Evolutionary conservation across 2,797 vertebrate genomes (phyloP).

Genomic region (Enteromius radiatus): DNA sequence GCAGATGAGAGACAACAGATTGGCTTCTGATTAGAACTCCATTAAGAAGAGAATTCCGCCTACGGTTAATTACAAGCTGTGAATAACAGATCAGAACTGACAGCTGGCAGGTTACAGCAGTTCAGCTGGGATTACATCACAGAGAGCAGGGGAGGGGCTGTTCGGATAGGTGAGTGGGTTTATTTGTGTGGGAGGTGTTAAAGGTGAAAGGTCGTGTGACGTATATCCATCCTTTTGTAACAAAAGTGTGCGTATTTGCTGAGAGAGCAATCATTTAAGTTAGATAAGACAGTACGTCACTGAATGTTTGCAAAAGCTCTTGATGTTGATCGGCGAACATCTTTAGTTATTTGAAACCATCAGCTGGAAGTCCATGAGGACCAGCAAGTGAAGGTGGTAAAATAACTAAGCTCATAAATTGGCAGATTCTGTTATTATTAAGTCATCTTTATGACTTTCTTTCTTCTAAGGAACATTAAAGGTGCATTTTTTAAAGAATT

Average conservation of each 20-base stretch:
- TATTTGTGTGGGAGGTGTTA: conserved; percentile 36
- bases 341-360: background rate
- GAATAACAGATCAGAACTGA: conserved; percentile 50
- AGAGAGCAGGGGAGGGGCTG: conserved; percentile 34
- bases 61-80: conserved; percentile 38
- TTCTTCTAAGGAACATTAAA: background rate
- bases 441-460: background rate
- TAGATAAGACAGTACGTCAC: background rate
- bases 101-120: conserved; percentile 46
- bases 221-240: background rate
- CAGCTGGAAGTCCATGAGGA: background rate
- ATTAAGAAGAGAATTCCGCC: conserved; percentile 20
- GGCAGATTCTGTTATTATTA: background rate
- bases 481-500: background rate
- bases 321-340: background rate
- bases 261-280: conserved; percentile 13
- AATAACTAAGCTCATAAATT: background rate
- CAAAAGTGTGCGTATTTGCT: conserved; percentile 5
- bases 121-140: conserved; percentile 52
- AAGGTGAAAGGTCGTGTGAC: conserved; percentile 26
- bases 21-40: conserved; percentile 18
- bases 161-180: conserved; percentile 43
- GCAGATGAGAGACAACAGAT: background rate
- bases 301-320: background rate
- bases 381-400: background rate